phyloP scores from a whole-genome alignment of 2,888 invertebrate genomes.

The Drosophila incognita region DNA sequence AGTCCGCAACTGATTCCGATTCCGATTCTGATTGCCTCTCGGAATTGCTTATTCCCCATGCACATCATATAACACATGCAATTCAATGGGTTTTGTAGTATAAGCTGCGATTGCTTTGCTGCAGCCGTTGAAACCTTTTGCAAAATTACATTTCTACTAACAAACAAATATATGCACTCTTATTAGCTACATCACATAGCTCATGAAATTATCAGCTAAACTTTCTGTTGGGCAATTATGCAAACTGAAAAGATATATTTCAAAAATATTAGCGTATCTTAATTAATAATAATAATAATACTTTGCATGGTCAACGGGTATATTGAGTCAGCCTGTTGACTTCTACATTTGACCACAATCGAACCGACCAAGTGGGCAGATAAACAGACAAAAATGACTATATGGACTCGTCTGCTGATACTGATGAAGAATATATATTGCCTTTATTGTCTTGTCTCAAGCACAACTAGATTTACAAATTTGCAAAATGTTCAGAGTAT shows the following conservation, averaged over 20 bases:
- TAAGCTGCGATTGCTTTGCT: slow-evolving; percentile 20
- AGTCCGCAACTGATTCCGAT: neutral
- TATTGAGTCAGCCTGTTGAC: neutral
- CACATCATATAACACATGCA: slow-evolving; percentile 46
- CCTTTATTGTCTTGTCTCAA: neutral
- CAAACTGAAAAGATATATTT: neutral
- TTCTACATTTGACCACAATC: neutral
- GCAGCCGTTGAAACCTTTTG: slow-evolving; percentile 21
- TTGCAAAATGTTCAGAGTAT: neutral
- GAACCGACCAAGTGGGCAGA: neutral
- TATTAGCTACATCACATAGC: neutral
- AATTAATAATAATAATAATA: neutral
- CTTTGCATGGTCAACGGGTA: neutral
- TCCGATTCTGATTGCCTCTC: slow-evolving; percentile 29
- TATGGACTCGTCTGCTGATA: neutral
- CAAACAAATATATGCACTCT: neutral
- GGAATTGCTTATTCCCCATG: slow-evolving; percentile 41
- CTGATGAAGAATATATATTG: neutral
- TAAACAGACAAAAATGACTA: neutral
- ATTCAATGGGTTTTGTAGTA: slow-evolving; percentile 27
- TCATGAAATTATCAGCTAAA: neutral
- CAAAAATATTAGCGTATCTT: neutral
- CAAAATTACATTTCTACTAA: neutral
- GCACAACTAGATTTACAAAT: neutral
- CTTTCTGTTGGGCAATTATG: neutral